Evolutionary conservation across 2,888 invertebrate genomes (phyloP), one percentile per base, ranked within the genome.

Genomic region (Pilophorus perplexus): DNA sequence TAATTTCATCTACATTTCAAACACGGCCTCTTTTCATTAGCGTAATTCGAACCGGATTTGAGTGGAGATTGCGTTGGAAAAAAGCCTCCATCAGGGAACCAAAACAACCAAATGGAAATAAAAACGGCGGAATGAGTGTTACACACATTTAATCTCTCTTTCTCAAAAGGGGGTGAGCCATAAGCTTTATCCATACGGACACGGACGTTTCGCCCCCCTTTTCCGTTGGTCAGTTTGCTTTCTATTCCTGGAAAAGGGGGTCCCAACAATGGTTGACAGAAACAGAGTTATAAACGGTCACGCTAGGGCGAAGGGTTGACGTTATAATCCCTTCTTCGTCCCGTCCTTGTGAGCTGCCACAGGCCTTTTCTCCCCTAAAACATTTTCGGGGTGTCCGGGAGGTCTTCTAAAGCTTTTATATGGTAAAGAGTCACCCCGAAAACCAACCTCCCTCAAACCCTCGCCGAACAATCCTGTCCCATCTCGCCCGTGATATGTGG

Each of bases 211-310:
- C 33, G 6, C 18, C 52, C 52, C 10, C 52, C 46, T 25, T 46
- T 46, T 23, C 28, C 52, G 28, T 25, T 28, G 52, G 52, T 52
- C 52, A 52, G 52, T 52, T 52, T 52, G 52, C 52, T 52, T 52
- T 52, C 52, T 27, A 25, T 23, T 4, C 52, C 25, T 28, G 52
- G 18, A 28, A 25, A 16, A 25, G 33, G 33, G 33, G 6, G 33
- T 6, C 33, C 16, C 28, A 52, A 52, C 52, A 52, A 52, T 52
- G 52, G 52, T 52, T 52, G 52, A 52, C 52, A 52, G 28, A 52
- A 52, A 52, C 52, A 42, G 37, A 55, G 59, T 59, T 59, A 59
- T 59, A 42, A 59, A 59, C 59, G 59, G 59, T 59, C 18, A 59
- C 42, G 23, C 40, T 42, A 52, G 18, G 28, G 27, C 14, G 6